phyloP scores from a whole-genome alignment of 1,140 invertebrate genomes.

The Neuroterus valhalla region DNA sequence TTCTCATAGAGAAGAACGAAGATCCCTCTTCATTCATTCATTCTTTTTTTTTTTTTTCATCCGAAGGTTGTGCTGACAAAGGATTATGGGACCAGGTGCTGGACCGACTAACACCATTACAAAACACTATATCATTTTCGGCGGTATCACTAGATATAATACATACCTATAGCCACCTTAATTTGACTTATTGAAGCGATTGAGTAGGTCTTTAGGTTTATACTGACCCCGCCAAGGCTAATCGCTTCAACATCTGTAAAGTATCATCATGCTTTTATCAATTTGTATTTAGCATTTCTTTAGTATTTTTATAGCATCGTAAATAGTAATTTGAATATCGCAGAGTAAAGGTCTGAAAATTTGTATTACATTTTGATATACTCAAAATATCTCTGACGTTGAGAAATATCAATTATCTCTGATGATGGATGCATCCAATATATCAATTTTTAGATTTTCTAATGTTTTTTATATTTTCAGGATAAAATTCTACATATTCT shows the following conservation, averaged over 20 bases:
- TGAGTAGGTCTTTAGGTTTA: constrained; percentile 17
- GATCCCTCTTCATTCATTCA: neutral
- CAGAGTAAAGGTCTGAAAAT: too few species aligned
- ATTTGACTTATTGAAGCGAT: constrained; percentile 29
- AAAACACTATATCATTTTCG: constrained; percentile 58
- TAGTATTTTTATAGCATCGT: neutral
- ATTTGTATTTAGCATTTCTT: constrained; percentile 15
- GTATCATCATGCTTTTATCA: constrained; percentile 16
- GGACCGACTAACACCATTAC: constrained; percentile 51
- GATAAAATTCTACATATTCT: too few species aligned
- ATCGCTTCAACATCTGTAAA: constrained; percentile 15
- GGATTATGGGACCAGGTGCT: constrained; percentile 50
- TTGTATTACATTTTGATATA: too few species aligned
- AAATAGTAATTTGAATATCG: too few species aligned
- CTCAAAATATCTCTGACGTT: too few species aligned
- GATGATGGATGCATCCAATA: too few species aligned
- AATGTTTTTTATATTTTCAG: too few species aligned
- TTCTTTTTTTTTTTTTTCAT: constrained; percentile 39
- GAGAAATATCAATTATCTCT: too few species aligned
- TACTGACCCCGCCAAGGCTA: constrained; percentile 16
- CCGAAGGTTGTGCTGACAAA: constrained; percentile 42
- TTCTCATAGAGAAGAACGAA: constrained; percentile 23
- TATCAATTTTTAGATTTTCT: too few species aligned
- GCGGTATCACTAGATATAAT: constrained; percentile 39
- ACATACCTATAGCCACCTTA: constrained; percentile 21